phyloP scores from a whole-genome alignment of 2,888 invertebrate genomes.

The Ochlodes sylvanus region DNA sequence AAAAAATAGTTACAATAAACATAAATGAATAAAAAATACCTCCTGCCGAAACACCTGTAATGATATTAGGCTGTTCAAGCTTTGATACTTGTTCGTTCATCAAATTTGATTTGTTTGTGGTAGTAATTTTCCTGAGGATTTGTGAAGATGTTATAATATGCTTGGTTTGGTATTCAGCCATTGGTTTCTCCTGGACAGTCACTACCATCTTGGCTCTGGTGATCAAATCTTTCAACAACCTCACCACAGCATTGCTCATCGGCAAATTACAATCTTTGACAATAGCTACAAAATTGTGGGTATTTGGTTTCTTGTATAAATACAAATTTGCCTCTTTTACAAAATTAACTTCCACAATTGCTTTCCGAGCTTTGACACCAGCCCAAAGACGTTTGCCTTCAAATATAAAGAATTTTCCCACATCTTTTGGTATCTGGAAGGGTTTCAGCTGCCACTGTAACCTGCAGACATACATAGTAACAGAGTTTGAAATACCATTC shows the following conservation, averaged over 20 bases:
- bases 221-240: slow-evolving; percentile 62
- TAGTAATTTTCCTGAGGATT: slow-evolving; percentile 57
- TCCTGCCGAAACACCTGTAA: slow-evolving; percentile 78
- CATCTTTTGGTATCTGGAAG: slow-evolving; percentile 49
- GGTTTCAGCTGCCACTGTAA: slow-evolving; percentile 57
- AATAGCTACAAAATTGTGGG: slow-evolving; percentile 63
- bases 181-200: slow-evolving; percentile 66
- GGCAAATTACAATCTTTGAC: slow-evolving; percentile 69
- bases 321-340: slow-evolving; percentile 61
- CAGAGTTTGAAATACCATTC: background rate
- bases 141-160: slow-evolving; percentile 50
- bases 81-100: slow-evolving; percentile 54
- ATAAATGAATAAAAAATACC: slow-evolving; percentile 54
- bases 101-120: slow-evolving; percentile 50
- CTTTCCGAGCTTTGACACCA: slow-evolving; percentile 48
- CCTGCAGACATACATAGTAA: slow-evolving; percentile 53
- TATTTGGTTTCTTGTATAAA: slow-evolving; percentile 58
- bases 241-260: slow-evolving; percentile 68
- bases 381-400: slow-evolving; percentile 74
- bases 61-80: slow-evolving; percentile 79
- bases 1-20: background rate
- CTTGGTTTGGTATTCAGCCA: slow-evolving; percentile 68
- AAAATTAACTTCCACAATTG: slow-evolving; percentile 55
- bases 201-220: slow-evolving; percentile 60
- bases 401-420: slow-evolving; percentile 65